Evolutionary conservation across 1,140 invertebrate genomes (phyloP).

Genomic region (Leptinotarsa texana): DNA sequence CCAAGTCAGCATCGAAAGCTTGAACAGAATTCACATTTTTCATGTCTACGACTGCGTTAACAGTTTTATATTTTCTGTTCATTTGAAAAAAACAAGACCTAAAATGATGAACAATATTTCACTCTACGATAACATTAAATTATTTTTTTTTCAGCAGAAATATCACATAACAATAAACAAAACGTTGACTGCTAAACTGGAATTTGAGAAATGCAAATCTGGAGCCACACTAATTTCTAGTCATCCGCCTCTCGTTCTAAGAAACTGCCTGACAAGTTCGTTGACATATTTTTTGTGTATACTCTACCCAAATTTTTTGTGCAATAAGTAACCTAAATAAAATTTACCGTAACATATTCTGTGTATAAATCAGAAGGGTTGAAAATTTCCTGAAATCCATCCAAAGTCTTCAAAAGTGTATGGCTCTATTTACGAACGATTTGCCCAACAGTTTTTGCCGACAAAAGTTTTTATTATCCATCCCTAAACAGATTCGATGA

Average conservation of each 20-base stretch:
- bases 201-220: background rate
- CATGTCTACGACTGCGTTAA: too few species aligned
- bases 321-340: slow-evolving; percentile 9
- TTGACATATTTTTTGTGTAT: slow-evolving; percentile 20
- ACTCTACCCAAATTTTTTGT: slow-evolving; percentile 3
- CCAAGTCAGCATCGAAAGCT: too few species aligned
- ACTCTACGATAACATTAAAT: too few species aligned
- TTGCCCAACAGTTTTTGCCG: slow-evolving; percentile 1
- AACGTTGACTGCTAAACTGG: too few species aligned
- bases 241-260: background rate
- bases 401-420: background rate
- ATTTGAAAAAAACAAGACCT: too few species aligned
- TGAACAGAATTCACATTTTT: too few species aligned
- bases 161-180: too few species aligned
- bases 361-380: slow-evolving; percentile 16
- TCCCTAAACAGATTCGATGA: slow-evolving; percentile 10
- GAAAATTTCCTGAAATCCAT: slow-evolving; percentile 6
- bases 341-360: slow-evolving; percentile 10
- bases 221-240: background rate
- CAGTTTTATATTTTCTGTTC: too few species aligned
- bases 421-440: slow-evolving; percentile 11
- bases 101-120: too few species aligned
- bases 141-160: too few species aligned
- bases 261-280: background rate
- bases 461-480: slow-evolving; percentile 5